A percentile compares a stretch with the other conserved stretches of the same genome.
These are phyloP conservation scores for Lepeophtheirus salmonis DNA, from an alignment of 1,140 invertebrate species.

Conservation along the genomic window DNA sequence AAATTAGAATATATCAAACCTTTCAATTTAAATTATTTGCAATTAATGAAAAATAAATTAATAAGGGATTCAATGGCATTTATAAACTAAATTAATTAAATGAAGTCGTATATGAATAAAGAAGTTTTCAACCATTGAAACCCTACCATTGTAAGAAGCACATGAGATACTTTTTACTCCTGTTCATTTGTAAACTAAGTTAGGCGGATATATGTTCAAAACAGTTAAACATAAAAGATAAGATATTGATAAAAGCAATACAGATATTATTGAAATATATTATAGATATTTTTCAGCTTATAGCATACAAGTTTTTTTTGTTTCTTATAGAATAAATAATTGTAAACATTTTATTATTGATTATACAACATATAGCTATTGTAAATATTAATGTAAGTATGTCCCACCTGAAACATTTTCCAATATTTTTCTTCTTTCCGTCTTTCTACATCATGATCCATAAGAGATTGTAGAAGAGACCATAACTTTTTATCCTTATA, in stretches of 20 bases:
- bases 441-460: constrained; percentile 17
- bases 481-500: not conserved
- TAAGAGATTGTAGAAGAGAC: constrained; percentile 9
- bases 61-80: too few species aligned
- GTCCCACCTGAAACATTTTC: constrained; percentile 19
- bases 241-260: not conserved
- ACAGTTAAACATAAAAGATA: not conserved
- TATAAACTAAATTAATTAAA: too few species aligned
- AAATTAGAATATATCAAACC: too few species aligned
- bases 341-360: not conserved
- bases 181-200: too few species aligned
- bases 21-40: too few species aligned
- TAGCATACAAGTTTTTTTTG: not conserved
- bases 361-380: not conserved
- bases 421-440: constrained; percentile 10
- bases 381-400: not conserved
- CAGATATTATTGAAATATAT: not conserved
- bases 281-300: not conserved
- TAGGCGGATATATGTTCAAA: too few species aligned
- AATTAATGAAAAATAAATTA: too few species aligned
- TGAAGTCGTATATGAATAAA: too few species aligned
- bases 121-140: too few species aligned
- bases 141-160: too few species aligned
- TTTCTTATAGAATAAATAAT: not conserved
- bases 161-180: too few species aligned